Evolutionary conservation across 2,113 vertebrate genomes (phyloP), one percentile per base, ranked within the genome.

Genomic region (Origma solitaria): DNA sequence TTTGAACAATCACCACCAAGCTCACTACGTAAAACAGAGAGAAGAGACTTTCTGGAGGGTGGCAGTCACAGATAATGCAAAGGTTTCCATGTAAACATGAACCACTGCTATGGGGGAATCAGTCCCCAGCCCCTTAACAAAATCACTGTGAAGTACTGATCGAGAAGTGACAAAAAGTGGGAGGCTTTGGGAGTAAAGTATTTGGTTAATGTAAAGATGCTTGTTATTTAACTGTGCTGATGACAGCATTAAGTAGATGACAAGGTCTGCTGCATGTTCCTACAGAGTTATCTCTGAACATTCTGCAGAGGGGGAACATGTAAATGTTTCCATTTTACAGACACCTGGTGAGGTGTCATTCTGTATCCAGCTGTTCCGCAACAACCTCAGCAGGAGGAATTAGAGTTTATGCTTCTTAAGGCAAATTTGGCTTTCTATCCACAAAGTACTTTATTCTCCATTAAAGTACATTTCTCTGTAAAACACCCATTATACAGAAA

Each of bases 1-100:
- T 31, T n/a, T 45, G 40, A 47, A 18, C 24, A 31, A 61, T 18
- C 18, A 15, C 9, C n/a, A 35, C 30, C 78, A 22, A 47, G 68
- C 7, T 17, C 31, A 33, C 35, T 9, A 2, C 15, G 2, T 12
- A 15, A 9, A 5, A 13, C 0, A 33, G 33, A 60, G 12, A 40
- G 38, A 66, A 66, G 30, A 77, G 17, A 44, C 10, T 82, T 62
- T 83, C 51, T 56, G 38, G 69, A 73, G 35, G 20, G 10, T 47
- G 40, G 50, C 35, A 73, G 7, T 28, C 38, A 68, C 60, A 86
- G 47, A 19, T 4, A 75, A 72, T 12, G 18, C 30, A 27, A 60
- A 71, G 15, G 25, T 83, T 85, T 73, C 20, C 31, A 11, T 5
- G 13, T n/a, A 56, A 9, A 56, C 0, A 1, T 10, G 15, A 88